Percentiles rank a stretch among this genome's conserved stretches.
Evolutionary conservation across 2,113 vertebrate genomes (phyloP).

Genomic region (Hemicordylus capensis): DNA sequence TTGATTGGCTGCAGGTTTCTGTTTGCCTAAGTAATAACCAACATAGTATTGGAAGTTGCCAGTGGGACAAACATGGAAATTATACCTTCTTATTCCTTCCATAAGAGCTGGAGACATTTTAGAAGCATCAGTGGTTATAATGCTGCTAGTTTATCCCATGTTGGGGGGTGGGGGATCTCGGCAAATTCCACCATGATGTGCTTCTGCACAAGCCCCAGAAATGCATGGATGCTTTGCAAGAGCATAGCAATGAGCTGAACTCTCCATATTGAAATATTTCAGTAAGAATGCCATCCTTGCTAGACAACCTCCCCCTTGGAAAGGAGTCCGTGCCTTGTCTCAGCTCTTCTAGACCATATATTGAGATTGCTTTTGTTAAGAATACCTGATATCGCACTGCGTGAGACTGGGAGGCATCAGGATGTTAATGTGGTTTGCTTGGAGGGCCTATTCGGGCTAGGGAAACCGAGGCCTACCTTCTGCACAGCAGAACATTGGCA

Average conservation of each 20-base stretch:
- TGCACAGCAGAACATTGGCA: neutral
- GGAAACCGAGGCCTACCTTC: too few species aligned
- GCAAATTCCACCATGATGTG: neutral
- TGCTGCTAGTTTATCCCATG: conserved; percentile 1
- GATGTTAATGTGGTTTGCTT: neutral
- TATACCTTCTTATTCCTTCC: conserved; percentile 60
- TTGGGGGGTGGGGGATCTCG: conserved; percentile 28
- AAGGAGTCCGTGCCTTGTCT: neutral
- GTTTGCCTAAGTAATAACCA: conserved; percentile 71
- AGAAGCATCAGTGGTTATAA: conserved; percentile 44
- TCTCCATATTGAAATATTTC: neutral
- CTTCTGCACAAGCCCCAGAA: neutral
- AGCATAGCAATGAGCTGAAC: neutral
- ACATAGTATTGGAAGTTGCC: conserved; percentile 58
- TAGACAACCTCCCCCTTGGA: neutral
- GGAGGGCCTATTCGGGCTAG: neutral
- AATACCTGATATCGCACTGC: neutral
- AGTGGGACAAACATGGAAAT: conserved; percentile 63
- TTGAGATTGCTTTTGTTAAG: neutral
- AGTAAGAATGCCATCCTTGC: neutral
- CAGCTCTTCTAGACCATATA: neutral
- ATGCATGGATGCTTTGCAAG: neutral
- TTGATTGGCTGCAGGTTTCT: conserved; percentile 66
- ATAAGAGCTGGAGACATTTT: conserved; percentile 54
- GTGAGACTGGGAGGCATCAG: neutral